Evolutionary conservation across 1,140 invertebrate genomes (phyloP), one percentile per base, ranked within the genome.

Genomic region (Dendroctonus ponderosae): DNA sequence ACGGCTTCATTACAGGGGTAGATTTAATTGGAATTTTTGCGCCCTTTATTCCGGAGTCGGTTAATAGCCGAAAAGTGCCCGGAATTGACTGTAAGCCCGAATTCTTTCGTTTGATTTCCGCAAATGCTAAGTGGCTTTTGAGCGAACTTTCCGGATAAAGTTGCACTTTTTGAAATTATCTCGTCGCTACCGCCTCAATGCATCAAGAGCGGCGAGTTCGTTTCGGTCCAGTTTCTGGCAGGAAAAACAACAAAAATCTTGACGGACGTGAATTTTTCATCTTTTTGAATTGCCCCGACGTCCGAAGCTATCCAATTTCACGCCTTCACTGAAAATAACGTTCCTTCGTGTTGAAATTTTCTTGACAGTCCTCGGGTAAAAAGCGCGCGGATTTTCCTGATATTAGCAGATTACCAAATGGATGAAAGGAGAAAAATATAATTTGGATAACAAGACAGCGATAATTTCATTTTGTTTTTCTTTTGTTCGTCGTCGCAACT

Each of bases 221-320:
- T 26, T 26, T 26, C 26, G 26, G 26, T 26, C 26, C 26, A 3
- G 26, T 26, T 26, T 26, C 26, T 26, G 26, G 26, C 26, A 26
- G 1, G 26, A 26, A 26, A 26, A 26, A 56, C 53, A 56, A 39
- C 37, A 56, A 56, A 56, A n/a, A 40, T 41, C 48, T 15, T 62
- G 11, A 41, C 50, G 60, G 50, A 40, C 58, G 58, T 15, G 44
- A 39, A 51, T 52, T 62, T 42, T 62, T 62, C 60, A 53, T 51
- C 49, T 61, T 61, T 46, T 52, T 5, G 60, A 53, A 62, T 42
- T 62, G n/a, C 15, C 11, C 12, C 39, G 49, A 51, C 60, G n/a
- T 60, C 58, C 61, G 52, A 52, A 61, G 57, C 61, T 54, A 63
- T 63, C 61, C 61, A 63, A 63, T 63, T 63, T 63, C 61, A 63